These are phyloP conservation scores for Neopipo cinnamomea DNA, from an alignment of 2,113 vertebrate species.

Conservation along the genomic window DNA sequence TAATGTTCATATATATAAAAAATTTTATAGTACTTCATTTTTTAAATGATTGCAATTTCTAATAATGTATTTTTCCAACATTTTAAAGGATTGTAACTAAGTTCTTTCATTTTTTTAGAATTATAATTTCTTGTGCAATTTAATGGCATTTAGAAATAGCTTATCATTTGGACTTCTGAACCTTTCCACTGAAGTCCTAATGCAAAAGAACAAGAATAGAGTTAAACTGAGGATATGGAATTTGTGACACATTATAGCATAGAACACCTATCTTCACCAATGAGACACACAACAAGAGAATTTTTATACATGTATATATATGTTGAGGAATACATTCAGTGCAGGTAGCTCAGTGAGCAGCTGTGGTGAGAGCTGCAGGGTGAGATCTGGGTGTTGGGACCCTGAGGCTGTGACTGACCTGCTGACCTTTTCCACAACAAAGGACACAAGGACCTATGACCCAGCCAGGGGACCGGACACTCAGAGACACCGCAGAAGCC, in stretches of 20 bases:
- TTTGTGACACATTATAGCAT: background rate
- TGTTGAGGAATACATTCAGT: background rate
- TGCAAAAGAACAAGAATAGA: background rate
- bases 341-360: fast-evolving
- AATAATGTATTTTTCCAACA: background rate
- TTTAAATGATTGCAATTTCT: background rate
- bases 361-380: fast-evolving
- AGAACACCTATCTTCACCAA: background rate
- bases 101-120: background rate
- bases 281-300: background rate
- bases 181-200: background rate
- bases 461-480: fast-evolving
- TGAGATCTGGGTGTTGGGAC: background rate
- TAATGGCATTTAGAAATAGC: background rate
- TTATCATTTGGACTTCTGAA: background rate
- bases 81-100: background rate
- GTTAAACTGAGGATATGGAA: background rate
- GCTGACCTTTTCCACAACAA: background rate
- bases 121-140: background rate
- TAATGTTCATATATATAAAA: background rate
- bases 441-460: background rate
- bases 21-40: background rate
- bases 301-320: background rate
- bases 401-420: background rate
- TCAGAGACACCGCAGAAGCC: fast-evolving